Evolutionary conservation across 1,140 invertebrate genomes (phyloP).

Genomic region (Drosophila saltans): DNA sequence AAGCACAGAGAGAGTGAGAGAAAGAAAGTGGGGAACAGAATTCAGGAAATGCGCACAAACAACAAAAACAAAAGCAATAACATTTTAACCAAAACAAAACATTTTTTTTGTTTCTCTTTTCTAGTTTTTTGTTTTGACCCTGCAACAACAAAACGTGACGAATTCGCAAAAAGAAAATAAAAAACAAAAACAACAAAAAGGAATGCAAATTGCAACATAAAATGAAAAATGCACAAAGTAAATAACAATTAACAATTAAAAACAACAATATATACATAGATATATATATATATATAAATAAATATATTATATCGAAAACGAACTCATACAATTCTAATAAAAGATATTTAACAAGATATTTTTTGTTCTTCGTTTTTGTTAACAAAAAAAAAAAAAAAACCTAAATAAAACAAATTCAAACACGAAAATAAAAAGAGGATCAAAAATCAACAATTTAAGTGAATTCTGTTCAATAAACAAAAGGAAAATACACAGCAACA

Average conservation of each 20-base stretch:
- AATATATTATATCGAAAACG: constrained; percentile 5
- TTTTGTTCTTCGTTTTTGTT: not conserved
- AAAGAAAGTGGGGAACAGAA: not conserved
- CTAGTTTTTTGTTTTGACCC: constrained; percentile 12
- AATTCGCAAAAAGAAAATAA: constrained; percentile 3
- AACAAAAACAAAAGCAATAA: constrained; percentile 19
- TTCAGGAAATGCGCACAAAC: constrained; percentile 10
- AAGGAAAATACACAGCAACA: constrained; percentile 22
- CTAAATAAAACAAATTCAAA: not conserved
- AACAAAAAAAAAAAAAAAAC: not conserved
- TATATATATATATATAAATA: not conserved
- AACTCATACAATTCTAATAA: constrained; percentile 10
- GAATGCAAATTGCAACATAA: constrained; percentile 11
- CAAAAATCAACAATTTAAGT: constrained; percentile 1
- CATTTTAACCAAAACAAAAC: constrained; percentile 13
- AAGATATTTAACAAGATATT: constrained; percentile 11
- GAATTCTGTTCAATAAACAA: constrained; percentile 6
- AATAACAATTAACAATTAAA: constrained; percentile 14
- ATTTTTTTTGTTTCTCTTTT: not conserved
- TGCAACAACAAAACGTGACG: constrained; percentile 10
- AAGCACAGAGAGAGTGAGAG: constrained; percentile 5
- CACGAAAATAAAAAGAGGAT: not conserved
- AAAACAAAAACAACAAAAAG: not conserved
- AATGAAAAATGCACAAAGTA: constrained; percentile 12
- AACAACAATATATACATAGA: constrained; percentile 7